Evolutionary conservation across 2,797 vertebrate species (phyloP).

Genomic region (Decapterus maruadsi): DNA sequence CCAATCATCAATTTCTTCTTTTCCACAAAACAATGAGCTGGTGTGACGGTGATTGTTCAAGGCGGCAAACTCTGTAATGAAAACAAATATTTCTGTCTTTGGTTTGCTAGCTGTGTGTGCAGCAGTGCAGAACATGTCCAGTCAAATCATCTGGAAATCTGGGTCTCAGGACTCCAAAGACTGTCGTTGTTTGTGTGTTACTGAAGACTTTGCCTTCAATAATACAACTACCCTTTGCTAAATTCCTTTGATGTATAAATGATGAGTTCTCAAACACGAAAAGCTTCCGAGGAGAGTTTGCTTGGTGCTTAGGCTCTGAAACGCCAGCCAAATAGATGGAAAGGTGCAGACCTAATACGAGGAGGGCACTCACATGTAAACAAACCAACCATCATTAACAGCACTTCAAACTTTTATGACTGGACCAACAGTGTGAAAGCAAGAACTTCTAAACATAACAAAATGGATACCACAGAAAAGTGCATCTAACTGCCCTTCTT

Average conservation of each 20-base stretch:
- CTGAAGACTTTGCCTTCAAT: slow-evolving; percentile 47
- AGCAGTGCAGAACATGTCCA: slow-evolving; percentile 25
- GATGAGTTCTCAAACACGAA: slow-evolving; percentile 54
- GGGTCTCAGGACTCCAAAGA: slow-evolving; percentile 36
- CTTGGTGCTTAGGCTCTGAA: slow-evolving; percentile 33
- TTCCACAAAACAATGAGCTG: background rate
- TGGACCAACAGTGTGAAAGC: background rate
- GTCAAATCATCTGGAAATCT: slow-evolving; percentile 44
- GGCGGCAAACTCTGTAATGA: slow-evolving; percentile 2
- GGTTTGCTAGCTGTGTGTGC: slow-evolving; percentile 18
- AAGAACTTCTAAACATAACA: slow-evolving; percentile 1
- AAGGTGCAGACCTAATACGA: slow-evolving; percentile 1
- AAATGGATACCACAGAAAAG: background rate
- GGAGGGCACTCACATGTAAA: slow-evolving; percentile 4
- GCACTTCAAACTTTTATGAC: background rate
- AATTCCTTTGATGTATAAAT: slow-evolving; percentile 71
- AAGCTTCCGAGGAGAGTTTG: slow-evolving; percentile 40
- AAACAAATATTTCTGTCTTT: slow-evolving; percentile 4
- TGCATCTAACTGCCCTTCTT: background rate
- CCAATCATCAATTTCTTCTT: background rate
- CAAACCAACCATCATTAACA: slow-evolving; percentile 17
- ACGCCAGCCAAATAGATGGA: slow-evolving; percentile 21
- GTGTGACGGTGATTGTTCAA: slow-evolving; percentile 6
- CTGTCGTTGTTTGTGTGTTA: slow-evolving; percentile 46
- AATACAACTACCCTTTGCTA: slow-evolving; percentile 60